Conservation (phyloP, 1,140 invertebrate genomes). For the Heliothis virescens region DNA sequence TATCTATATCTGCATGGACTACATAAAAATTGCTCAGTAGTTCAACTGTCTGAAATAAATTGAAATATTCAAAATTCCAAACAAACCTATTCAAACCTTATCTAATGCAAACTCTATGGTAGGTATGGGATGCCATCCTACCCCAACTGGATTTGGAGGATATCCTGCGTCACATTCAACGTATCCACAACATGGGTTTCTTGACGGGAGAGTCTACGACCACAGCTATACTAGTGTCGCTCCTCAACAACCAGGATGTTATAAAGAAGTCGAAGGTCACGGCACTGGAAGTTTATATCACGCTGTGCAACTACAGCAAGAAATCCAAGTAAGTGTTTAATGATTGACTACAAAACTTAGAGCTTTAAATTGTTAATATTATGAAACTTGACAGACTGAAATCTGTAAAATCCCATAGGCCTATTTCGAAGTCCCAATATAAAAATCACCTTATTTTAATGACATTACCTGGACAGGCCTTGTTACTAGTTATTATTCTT, state of each 20-base stretch:
- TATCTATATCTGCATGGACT: no score
- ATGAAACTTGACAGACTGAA: no score
- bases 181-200: conserved; percentile 88
- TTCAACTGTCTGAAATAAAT: no score
- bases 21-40: no score
- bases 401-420: no score
- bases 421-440: no score
- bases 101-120: neutral
- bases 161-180: conserved; percentile 88
- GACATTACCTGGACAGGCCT: no score
- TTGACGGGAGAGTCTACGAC: conserved; percentile 81
- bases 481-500: no score
- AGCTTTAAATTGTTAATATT: no score
- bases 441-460: no score
- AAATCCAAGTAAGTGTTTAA: conserved; percentile 66
- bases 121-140: conserved; percentile 89
- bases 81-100: no score
- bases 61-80: neutral
- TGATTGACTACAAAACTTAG: no score
- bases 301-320: conserved; percentile 74
- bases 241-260: conserved; percentile 70
- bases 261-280: conserved; percentile 77
- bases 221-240: conserved; percentile 69
- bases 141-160: conserved; percentile 87
- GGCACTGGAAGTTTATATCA: conserved; percentile 76